These are phyloP conservation scores for Drosophila malerkotliana DNA, from an alignment of 1,140 invertebrate genomes.

Conservation along the genomic window DNA sequence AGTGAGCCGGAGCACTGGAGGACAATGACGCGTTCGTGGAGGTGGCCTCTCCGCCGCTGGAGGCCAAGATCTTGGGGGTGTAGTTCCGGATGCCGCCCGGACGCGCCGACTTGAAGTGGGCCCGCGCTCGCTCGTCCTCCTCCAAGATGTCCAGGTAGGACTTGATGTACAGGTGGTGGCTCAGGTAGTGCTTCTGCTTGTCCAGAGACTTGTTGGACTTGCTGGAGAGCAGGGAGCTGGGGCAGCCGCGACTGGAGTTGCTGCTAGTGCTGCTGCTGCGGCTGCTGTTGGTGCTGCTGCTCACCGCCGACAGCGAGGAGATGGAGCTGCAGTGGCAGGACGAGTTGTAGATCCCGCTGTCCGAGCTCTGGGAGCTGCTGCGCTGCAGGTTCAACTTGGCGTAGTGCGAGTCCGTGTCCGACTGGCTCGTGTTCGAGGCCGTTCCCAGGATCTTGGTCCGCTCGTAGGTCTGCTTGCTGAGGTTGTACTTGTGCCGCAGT, in stretches of 20 bases:
- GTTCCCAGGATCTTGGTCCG: conserved; percentile 52
- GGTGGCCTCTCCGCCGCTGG: conserved; percentile 54
- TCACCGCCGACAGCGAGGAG: conserved; percentile 69
- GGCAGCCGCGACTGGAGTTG: conserved; percentile 65
- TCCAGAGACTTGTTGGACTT: conserved; percentile 84
- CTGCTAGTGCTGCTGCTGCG: conserved; percentile 59
- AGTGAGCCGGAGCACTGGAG: conserved; percentile 62
- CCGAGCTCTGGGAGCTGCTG: conserved; percentile 72
- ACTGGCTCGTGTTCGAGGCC: conserved; percentile 23
- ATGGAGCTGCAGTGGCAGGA: conserved; percentile 80
- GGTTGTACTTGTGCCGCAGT: conserved; percentile 73
- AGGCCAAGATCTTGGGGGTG: conserved; percentile 87
- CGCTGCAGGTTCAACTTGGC: conserved; percentile 60
- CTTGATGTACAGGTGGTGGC: conserved; percentile 86
- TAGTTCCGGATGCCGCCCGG: conserved; percentile 88
- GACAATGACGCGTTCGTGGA: conserved; percentile 39
- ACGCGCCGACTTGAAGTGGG: conserved; percentile 84
- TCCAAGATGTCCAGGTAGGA: conserved; percentile 86
- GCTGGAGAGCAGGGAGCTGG: conserved; percentile 57
- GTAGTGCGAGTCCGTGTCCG: conserved; percentile 67
- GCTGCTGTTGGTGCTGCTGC: conserved; percentile 57
- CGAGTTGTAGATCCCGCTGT: conserved; percentile 79
- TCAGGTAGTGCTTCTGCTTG: conserved; percentile 85
- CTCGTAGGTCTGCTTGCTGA: conserved; percentile 74
- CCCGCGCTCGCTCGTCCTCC: conserved; percentile 83